Evolutionary conservation across 2,888 invertebrate genomes (phyloP), one percentile per base, ranked within the genome.

Genomic region (Sturmia bella): DNA sequence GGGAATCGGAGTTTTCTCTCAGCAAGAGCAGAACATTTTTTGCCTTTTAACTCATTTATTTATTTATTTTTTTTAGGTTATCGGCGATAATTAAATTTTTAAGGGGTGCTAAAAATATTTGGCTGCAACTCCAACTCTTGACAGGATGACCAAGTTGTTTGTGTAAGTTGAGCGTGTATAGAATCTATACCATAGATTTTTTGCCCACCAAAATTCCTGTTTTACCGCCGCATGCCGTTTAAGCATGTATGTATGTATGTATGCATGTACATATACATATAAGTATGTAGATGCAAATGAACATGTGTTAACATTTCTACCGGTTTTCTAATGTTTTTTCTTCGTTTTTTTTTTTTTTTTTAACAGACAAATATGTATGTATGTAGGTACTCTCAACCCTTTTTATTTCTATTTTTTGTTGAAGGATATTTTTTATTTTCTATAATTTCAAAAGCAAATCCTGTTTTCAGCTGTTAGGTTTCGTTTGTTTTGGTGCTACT

Each of bases 311-410:
- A 12, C 21, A 32, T n/a, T 21, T 52, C 50, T 75, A 64, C 69
- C 70, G 64, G 68, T 64, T 73, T 81, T 81, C 81, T 81, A 77
- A 81, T 81, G 66, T 48, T 73, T 75, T 37, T 50, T n/a, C 50
- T 27, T 41, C 39, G 21, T 48, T 50, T 32, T 11, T 50, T 32
- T 11, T 24, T 17, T 69, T 68, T 12, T 52, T 43, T 15, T 27
- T 41, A 6, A 43, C 24, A 52, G n/a, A 45, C 37, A 43, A n/a
- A n/a, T n/a, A n/a, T n/a, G n/a, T n/a, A n/a, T n/a, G n/a, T n/a
- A n/a, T n/a, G n/a, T 21, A n/a, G 13, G 41, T 24, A 5, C 5
- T 19, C 21, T 69, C 50, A 82, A 74, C 78, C 69, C 82, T 68
- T 74, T 78, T 17, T 3, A 17, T 19, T 7, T 27, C 3, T 27